Conservation (phyloP, 1,140 invertebrate genomes). For the Heliconius hewitsoni region DNA sequence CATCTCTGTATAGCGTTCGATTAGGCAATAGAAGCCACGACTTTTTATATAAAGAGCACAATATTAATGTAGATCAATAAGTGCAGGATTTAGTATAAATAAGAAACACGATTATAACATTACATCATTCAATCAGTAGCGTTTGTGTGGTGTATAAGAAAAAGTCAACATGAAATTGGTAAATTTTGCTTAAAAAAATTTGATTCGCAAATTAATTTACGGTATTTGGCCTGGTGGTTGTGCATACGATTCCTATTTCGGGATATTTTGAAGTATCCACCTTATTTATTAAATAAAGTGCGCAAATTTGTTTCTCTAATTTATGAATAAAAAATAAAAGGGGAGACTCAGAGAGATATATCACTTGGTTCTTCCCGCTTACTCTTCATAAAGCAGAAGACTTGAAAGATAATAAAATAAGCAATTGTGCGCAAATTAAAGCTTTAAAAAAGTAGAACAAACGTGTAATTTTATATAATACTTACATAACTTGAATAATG, state of each 20-base stretch:
- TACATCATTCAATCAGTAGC: slow-evolving; percentile 56
- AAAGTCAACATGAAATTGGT: slow-evolving; percentile 68
- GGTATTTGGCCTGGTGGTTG: not conserved
- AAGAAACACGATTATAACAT: slow-evolving; percentile 54
- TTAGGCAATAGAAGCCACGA: slow-evolving; percentile 64
- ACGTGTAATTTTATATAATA: not conserved
- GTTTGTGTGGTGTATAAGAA: slow-evolving; percentile 46
- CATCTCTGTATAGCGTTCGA: slow-evolving; percentile 58
- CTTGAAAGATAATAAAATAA: not conserved
- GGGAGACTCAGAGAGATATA: too few relatives aligned
- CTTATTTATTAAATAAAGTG: too few relatives aligned
- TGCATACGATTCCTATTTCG: not conserved
- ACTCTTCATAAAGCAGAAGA: too few relatives aligned
- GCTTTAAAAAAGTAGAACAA: not conserved
- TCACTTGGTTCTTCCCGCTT: too few relatives aligned
- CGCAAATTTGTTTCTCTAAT: too few relatives aligned
- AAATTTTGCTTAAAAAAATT: slow-evolving; percentile 33
- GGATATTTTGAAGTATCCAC: not conserved
- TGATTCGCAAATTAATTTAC: not conserved
- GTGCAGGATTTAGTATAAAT: slow-evolving; percentile 65
- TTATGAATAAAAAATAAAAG: too few relatives aligned
- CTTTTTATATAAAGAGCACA: slow-evolving; percentile 52
- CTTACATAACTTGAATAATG: not conserved
- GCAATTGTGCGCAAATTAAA: not conserved
- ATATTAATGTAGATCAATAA: slow-evolving; percentile 67